Conservation (phyloP, 2,797 vertebrate species). For the Poeciliopsis presidionis region DNA sequence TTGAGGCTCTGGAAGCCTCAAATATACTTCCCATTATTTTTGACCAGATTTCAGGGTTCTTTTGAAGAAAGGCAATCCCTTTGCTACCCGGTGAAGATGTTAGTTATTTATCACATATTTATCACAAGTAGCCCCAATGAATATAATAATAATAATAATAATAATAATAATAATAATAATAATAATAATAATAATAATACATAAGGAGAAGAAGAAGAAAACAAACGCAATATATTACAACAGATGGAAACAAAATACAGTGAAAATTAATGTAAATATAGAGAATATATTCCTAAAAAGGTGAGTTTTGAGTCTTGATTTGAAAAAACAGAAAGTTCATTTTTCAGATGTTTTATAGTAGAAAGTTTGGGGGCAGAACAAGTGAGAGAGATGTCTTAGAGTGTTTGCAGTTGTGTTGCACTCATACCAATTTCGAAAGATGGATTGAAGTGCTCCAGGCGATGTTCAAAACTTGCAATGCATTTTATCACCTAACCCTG, state of each 20-base stretch:
- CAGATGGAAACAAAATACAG: too few species aligned
- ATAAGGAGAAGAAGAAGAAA: too few species aligned
- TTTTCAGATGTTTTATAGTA: neutral
- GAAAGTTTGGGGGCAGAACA: neutral
- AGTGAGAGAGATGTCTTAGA: neutral
- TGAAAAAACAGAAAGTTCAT: neutral
- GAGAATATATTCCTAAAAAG: neutral
- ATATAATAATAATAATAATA: too few species aligned
- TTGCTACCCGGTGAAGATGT: neutral
- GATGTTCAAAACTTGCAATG: neutral
- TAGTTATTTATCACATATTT: neutral
- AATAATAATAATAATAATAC: too few species aligned
- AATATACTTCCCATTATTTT: neutral
- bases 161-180: too few species aligned
- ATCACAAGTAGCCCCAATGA: neutral
- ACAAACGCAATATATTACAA: too few species aligned
- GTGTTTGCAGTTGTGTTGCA: neutral
- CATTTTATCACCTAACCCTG: neutral
- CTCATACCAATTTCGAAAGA: neutral
- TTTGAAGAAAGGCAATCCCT: neutral
- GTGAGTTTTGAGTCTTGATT: neutral
- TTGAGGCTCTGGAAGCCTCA: neutral
- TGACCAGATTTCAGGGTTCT: fast-evolving
- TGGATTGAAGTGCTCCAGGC: neutral
- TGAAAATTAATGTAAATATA: too few species aligned